phyloP scores from a whole-genome alignment of 2,888 invertebrate genomes.

The Ochropacha duplaris region DNA sequence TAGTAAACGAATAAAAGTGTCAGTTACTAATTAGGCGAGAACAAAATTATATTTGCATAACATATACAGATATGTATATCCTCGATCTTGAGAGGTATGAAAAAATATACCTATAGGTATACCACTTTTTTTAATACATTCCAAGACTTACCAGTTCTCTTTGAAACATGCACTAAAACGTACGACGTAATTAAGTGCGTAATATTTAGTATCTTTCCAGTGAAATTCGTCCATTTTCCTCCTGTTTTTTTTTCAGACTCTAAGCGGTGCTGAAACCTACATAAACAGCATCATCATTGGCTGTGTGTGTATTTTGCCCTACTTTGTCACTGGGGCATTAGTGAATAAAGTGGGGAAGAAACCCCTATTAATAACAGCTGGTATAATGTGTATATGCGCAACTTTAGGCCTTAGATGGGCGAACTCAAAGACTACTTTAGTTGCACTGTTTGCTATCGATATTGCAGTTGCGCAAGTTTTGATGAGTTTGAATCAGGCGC shows the following conservation, averaged over 20 bases:
- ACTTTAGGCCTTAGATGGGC: constrained; percentile 51
- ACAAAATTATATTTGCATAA: no score
- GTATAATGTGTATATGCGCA: constrained; percentile 31
- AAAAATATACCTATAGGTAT: no score
- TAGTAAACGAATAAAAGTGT: no score
- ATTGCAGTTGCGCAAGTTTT: constrained; percentile 46
- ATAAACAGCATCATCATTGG: constrained; percentile 65
- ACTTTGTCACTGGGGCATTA: constrained; percentile 47
- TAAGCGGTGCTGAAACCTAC: constrained; percentile 61
- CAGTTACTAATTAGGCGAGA: no score
- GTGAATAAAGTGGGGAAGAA: constrained; percentile 65
- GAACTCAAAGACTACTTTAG: constrained; percentile 42
- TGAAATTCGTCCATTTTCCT: no score
- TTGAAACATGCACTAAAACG: no score
- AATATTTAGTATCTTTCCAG: no score
- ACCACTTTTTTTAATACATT: no score
- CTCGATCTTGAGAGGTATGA: no score
- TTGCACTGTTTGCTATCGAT: constrained; percentile 47
- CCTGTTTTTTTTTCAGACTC: constrained; percentile 38
- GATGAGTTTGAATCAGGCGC: constrained; percentile 51
- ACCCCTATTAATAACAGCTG: constrained; percentile 36
- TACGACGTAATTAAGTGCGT: no score
- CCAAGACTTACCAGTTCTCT: no score
- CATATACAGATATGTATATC: no score
- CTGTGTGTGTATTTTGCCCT: constrained; percentile 47